Evolutionary conservation across 1,140 invertebrate genomes (phyloP).

Genomic region (Cyclina sinensis): DNA sequence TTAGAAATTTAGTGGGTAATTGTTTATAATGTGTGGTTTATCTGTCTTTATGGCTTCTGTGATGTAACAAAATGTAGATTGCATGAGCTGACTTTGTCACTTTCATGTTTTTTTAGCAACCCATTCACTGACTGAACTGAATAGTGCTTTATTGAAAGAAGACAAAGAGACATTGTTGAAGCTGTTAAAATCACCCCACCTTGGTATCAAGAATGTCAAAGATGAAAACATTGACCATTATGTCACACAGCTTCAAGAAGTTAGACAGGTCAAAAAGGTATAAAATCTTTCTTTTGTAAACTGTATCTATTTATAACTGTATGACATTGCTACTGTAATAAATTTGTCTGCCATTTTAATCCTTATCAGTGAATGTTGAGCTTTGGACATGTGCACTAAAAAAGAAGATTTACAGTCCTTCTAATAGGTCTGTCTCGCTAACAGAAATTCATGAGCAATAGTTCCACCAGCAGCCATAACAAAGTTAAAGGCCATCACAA

Average conservation of each 20-base stretch:
- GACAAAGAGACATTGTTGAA: slow-evolving; percentile 84
- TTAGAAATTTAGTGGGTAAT: no score
- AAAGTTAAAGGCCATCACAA: no score
- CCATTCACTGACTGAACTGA: slow-evolving; percentile 88
- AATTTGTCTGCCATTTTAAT: neutral
- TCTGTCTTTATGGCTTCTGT: no score
- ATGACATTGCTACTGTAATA: neutral
- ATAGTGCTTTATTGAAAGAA: slow-evolving; percentile 88
- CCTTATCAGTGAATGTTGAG: neutral
- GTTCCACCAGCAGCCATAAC: no score
- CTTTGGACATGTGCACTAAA: no score
- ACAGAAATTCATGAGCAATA: no score
- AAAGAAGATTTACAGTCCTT: no score
- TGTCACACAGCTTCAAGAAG: slow-evolving; percentile 72
- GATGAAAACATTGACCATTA: slow-evolving; percentile 84
- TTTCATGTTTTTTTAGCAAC: slow-evolving; percentile 87
- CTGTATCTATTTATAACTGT: no score
- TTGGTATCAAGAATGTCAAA: slow-evolving; percentile 82
- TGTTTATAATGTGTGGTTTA: no score
- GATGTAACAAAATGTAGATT: no score
- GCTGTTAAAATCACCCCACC: slow-evolving; percentile 85
- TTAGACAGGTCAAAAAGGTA: slow-evolving; percentile 78
- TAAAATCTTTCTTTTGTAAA: neutral
- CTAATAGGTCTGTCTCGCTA: no score
- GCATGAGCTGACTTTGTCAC: no score